A percentile compares a stretch with the other conserved stretches of the same genome.
phyloP scores from a whole-genome alignment of 2,797 vertebrate species.

The Enoplosus armatus region DNA sequence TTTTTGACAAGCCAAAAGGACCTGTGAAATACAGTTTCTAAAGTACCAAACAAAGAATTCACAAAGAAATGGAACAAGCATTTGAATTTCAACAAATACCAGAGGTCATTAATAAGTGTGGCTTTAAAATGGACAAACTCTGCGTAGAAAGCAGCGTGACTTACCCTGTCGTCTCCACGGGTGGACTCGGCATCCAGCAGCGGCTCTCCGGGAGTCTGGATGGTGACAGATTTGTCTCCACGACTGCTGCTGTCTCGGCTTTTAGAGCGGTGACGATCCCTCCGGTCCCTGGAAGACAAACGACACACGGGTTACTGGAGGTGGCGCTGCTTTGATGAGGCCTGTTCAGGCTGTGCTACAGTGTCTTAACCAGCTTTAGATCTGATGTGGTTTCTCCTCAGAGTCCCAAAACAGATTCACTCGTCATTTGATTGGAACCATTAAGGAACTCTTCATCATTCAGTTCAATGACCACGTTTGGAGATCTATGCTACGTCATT shows the following conservation, averaged over 20 bases:
- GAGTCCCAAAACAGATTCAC: not conserved
- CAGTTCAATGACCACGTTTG: too few relatives aligned
- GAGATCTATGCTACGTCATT: too few relatives aligned
- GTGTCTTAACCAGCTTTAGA: not conserved
- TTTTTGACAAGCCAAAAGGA: not conserved
- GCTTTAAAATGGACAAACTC: not conserved
- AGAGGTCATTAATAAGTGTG: not conserved
- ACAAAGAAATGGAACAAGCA: not conserved
- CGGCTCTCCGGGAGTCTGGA: slow-evolving; percentile 95
- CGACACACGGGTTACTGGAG: not conserved
- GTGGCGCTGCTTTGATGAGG: not conserved
- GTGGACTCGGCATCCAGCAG: slow-evolving; percentile 94
- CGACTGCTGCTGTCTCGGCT: slow-evolving; percentile 92
- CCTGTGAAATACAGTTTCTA: too few relatives aligned
- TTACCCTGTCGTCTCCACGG: slow-evolving; percentile 93
- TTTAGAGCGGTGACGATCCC: slow-evolving; percentile 95
- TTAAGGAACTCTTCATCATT: not conserved
- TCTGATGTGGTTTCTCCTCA: too few relatives aligned
- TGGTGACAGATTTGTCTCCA: slow-evolving; percentile 96
- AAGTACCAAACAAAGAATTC: not conserved
- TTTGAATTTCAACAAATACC: not conserved
- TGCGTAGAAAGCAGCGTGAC: slow-evolving; percentile 28
- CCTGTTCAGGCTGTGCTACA: not conserved
- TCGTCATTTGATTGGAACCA: not conserved
- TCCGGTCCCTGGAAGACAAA: slow-evolving; percentile 87